Evolutionary conservation across 2,888 invertebrate species (phyloP).

Genomic region (Nymphalis c-album): DNA sequence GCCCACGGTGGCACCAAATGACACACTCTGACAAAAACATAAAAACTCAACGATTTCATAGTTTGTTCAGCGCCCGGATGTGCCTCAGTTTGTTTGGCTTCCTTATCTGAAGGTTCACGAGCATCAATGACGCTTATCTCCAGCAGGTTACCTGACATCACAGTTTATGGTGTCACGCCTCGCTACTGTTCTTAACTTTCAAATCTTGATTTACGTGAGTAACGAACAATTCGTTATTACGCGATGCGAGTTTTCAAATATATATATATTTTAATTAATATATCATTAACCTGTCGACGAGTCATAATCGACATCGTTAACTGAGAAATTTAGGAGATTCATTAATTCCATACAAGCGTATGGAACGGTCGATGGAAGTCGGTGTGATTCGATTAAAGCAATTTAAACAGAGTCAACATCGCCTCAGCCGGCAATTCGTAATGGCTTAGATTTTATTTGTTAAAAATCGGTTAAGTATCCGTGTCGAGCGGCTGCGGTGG

Average conservation of each 20-base stretch:
- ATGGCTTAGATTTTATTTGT: slow-evolving; percentile 82
- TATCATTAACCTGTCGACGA: slow-evolving; percentile 15
- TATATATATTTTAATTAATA: slow-evolving; percentile 21
- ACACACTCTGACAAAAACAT: slow-evolving; percentile 46
- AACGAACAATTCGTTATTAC: slow-evolving; percentile 10
- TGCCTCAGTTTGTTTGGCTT: slow-evolving; percentile 58
- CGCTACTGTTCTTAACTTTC: slow-evolving; percentile 57
- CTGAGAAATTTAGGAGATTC: background rate
- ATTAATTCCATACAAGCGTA: background rate
- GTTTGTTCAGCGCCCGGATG: slow-evolving; percentile 64
- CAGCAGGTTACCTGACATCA: slow-evolving; percentile 49
- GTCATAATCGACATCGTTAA: background rate
- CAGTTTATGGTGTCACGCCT: slow-evolving; percentile 57
- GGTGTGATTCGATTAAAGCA: slow-evolving; percentile 8
- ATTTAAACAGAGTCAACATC: slow-evolving; percentile 56
- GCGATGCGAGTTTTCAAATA: slow-evolving; percentile 7
- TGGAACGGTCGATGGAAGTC: background rate
- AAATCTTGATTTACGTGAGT: slow-evolving; percentile 26
- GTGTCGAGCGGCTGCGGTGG: slow-evolving; percentile 78
- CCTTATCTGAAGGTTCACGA: slow-evolving; percentile 59
- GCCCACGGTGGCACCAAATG: slow-evolving; percentile 53
- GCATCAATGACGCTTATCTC: slow-evolving; percentile 37
- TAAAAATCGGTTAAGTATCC: slow-evolving; percentile 82
- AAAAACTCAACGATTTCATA: slow-evolving; percentile 48
- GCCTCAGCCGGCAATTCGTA: slow-evolving; percentile 73